These are phyloP conservation scores for Andrena flavipes DNA, from an alignment of 2,888 invertebrate genomes.

Conservation along the genomic window DNA sequence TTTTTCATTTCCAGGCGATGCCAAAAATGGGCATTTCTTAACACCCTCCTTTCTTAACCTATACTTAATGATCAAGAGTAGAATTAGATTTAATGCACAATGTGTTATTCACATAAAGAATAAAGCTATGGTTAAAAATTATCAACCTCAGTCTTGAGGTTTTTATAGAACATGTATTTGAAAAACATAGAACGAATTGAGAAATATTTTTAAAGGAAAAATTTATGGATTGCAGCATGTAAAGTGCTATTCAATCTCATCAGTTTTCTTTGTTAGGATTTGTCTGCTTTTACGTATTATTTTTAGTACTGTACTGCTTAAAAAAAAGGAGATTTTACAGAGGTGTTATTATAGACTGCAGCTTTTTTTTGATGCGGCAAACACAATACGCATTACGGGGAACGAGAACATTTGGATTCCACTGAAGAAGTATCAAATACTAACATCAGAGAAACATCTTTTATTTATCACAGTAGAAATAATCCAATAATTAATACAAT, in stretches of 20 bases:
- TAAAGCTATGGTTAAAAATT: neutral
- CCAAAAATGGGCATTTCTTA: no score
- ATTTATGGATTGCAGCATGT: no score
- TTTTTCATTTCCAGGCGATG: no score
- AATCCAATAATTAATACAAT: neutral
- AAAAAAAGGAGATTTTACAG: neutral
- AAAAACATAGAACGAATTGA: no score
- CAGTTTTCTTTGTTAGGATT: neutral
- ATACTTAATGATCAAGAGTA: slow-evolving; percentile 5
- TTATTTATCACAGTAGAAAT: slow-evolving; percentile 15
- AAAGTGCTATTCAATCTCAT: neutral
- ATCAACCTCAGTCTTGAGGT: no score
- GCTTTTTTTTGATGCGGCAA: neutral
- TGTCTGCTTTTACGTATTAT: neutral
- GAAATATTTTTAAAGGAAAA: no score
- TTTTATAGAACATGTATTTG: no score
- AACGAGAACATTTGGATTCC: neutral
- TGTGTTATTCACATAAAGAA: neutral
- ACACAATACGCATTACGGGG: neutral
- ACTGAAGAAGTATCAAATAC: slow-evolving; percentile 6
- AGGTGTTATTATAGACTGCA: neutral
- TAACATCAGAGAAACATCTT: neutral
- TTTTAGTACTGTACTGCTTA: neutral
- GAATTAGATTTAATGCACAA: neutral
- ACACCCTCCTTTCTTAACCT: neutral